Evolutionary conservation across 2,888 invertebrate genomes (phyloP).

Genomic region (Leptinotarsa haldemani): DNA sequence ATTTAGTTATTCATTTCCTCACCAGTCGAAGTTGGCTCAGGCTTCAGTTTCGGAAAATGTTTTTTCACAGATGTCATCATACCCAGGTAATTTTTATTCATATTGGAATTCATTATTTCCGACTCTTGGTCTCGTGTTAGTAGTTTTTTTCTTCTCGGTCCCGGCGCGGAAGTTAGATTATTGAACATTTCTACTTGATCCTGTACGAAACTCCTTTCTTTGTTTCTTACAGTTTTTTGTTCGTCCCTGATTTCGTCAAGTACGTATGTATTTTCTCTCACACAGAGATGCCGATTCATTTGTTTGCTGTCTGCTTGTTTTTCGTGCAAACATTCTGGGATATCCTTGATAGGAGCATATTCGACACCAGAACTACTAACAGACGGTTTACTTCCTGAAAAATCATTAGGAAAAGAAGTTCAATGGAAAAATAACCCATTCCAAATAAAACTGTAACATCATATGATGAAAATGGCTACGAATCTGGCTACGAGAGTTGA

Average conservation of each 20-base stretch:
- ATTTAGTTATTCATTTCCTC: background rate
- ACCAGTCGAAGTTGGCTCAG: slow-evolving; percentile 31
- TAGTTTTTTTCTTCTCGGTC: slow-evolving; percentile 11
- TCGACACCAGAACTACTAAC: slow-evolving; percentile 29
- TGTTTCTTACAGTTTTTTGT: slow-evolving; percentile 13
- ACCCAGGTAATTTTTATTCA: slow-evolving; percentile 36
- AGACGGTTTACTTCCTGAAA: slow-evolving; percentile 17
- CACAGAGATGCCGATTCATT: slow-evolving; percentile 18
- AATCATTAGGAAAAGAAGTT: background rate
- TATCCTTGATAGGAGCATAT: slow-evolving; percentile 33
- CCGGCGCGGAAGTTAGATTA: slow-evolving; percentile 23
- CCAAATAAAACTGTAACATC: no score
- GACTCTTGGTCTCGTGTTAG: background rate
- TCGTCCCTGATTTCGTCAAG: slow-evolving; percentile 10
- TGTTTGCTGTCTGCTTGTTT: slow-evolving; percentile 19
- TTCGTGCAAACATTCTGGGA: slow-evolving; percentile 17
- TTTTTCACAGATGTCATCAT: slow-evolving; percentile 40
- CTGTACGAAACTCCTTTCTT: slow-evolving; percentile 41
- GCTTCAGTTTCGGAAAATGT: slow-evolving; percentile 28
- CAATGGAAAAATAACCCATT: background rate
- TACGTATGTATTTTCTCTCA: slow-evolving; percentile 18
- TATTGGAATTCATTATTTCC: slow-evolving; percentile 26
- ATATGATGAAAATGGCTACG: no score
- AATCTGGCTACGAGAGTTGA: no score
- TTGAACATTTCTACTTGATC: slow-evolving; percentile 41